These are phyloP conservation scores for Psilopsiagon aurifrons DNA, from an alignment of 2,113 vertebrate species.

Conservation along the genomic window DNA sequence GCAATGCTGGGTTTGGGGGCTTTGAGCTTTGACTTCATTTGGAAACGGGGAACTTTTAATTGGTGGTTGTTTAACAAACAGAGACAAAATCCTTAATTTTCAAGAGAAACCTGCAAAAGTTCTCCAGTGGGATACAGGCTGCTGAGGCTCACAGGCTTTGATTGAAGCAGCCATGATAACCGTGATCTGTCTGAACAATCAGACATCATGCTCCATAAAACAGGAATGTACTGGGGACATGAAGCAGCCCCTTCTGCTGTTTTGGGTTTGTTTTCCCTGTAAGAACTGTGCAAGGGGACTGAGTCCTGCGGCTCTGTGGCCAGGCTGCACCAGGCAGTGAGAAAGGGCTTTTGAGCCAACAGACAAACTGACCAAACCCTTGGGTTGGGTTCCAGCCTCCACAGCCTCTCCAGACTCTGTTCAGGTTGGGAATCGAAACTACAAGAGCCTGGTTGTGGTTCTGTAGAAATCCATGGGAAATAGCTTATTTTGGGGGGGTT, in stretches of 20 bases:
- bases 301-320: rapidly evolving
- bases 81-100: background rate
- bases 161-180: background rate
- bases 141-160: background rate
- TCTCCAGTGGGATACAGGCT: background rate
- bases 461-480: background rate
- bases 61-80: background rate
- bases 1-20: background rate
- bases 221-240: background rate
- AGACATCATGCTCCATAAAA: background rate
- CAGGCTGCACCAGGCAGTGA: background rate
- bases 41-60: background rate
- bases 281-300: background rate
- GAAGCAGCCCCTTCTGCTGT: background rate
- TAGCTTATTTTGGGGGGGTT: background rate
- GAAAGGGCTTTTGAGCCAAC: background rate
- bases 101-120: background rate
- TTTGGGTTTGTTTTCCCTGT: background rate
- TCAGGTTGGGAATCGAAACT: background rate
- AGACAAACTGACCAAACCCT: background rate
- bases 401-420: background rate
- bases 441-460: background rate
- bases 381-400: background rate
- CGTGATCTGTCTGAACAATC: background rate
- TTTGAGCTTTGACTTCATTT: background rate